Base-by-base conservation (phyloP, 2,888 invertebrate species). In the Muscina levida region DNA sequence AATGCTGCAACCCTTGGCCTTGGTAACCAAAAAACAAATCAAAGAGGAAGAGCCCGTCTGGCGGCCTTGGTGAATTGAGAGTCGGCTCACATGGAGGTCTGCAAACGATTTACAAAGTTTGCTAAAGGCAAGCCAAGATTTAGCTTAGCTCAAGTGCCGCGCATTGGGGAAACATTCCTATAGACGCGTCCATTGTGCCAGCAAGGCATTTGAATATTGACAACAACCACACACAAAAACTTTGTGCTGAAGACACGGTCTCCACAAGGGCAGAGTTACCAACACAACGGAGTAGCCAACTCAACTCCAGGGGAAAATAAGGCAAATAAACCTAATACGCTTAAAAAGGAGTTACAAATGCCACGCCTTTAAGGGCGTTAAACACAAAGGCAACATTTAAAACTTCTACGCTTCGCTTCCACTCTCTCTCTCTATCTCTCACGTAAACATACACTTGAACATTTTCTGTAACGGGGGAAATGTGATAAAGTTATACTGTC, bases 21-120 rank as follows among this genome's bases (percentile, higher is more conserved):
- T 96, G 84, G 96, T 96, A 17, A 95, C 95, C 85, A 93, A 93
- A 87, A 95, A 92, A 91, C 86, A 87, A 79, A 92, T 91, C 73
- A 91, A 91, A 80, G 92, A 92, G 80, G 95, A 95, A 86, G 95
- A 95, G 56, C 94, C 94, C 86, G 95, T 95, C 26, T 96, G 96
- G 96, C 92, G 96, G 86, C 96, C 96, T 1, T 96, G 96, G 96
- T 95, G 85, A 87, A 83, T 59, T 17, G 72, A 4, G n/a, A 22
- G 46, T 11, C 48, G n/a, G 13, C 39, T 11, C 39, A 67, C 44
- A n/a, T 57, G 57, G 24, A 53, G 53, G 8, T 31, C 31, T 15
- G 3, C 3, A 3, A 31, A 31, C 31, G 8, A 8, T 5, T 72
- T 82, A 83, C 82, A 71, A 57, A 74, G 81, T 78, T 68, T 66